A percentile compares a stretch with the other conserved stretches of the same genome.
phyloP scores from a whole-genome alignment of 2,888 invertebrate genomes.

The Morinoia aosen region DNA sequence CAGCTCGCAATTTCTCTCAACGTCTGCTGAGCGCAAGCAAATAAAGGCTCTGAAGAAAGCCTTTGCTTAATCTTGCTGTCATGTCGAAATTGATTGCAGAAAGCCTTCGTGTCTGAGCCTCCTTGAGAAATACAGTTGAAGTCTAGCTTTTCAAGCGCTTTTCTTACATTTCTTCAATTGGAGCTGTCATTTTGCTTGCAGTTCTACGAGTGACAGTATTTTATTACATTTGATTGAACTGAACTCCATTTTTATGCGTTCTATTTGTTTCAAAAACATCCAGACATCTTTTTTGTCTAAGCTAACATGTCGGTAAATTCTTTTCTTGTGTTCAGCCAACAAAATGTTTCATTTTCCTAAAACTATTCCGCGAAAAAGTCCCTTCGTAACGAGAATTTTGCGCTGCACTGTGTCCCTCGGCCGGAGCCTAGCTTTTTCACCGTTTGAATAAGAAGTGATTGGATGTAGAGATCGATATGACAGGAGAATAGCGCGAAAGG shows the following conservation, averaged over 20 bases:
- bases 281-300: neutral
- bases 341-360: neutral
- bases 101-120: neutral
- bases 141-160: neutral
- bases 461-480: neutral
- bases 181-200: neutral
- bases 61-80: conserved; percentile 5
- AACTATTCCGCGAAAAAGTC: neutral
- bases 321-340: neutral
- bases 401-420: neutral
- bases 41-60: neutral
- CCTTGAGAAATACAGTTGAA: neutral
- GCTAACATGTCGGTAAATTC: neutral
- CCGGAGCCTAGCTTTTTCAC: neutral
- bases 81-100: neutral
- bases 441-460: neutral
- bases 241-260: neutral
- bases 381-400: neutral
- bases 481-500: neutral
- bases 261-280: neutral
- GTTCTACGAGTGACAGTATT: neutral
- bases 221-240: neutral
- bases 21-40: neutral
- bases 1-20: neutral
- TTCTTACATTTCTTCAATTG: neutral